phyloP scores from a whole-genome alignment of 2,888 invertebrate species.

The Drosophila hamatofila region DNA sequence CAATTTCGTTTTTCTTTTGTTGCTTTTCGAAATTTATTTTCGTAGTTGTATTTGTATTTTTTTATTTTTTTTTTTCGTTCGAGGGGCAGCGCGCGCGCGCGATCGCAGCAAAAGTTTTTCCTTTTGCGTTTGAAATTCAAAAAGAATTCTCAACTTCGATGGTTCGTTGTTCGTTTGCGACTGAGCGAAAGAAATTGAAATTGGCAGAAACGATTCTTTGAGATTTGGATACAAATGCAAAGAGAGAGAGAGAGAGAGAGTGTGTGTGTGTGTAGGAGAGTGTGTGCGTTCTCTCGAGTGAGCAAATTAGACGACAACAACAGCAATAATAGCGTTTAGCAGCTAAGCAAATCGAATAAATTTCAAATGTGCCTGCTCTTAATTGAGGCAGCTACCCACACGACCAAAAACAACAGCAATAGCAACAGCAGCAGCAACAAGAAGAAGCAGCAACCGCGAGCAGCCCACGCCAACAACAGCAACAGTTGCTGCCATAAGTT shows the following conservation, averaged over 20 bases:
- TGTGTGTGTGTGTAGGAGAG: constrained; percentile 17
- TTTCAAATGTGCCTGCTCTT: constrained; percentile 70
- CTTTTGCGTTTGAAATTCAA: constrained; percentile 40
- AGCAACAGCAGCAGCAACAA: constrained; percentile 25
- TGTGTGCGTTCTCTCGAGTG: constrained; percentile 52
- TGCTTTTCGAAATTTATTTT: constrained; percentile 62
- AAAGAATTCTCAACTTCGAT: constrained; percentile 83
- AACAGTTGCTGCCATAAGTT: constrained; percentile 59
- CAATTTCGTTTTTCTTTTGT: constrained; percentile 46
- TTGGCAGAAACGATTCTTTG: constrained; percentile 48
- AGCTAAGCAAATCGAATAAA: constrained; percentile 72
- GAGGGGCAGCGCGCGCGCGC: constrained; percentile 68
- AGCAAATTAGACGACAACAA: constrained; percentile 66
- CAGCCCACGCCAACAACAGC: constrained; percentile 64
- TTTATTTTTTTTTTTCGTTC: constrained; percentile 30
- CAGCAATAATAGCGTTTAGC: constrained; percentile 42
- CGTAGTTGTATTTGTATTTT: constrained; percentile 39
- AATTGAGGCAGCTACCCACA: constrained; percentile 76
- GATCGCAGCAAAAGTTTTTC: constrained; percentile 61
- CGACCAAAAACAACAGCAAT: constrained; percentile 32
- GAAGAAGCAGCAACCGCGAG: constrained; percentile 30
- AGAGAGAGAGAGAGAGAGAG: constrained; percentile 12
- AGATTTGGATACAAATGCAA: constrained; percentile 47
- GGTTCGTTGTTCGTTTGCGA: constrained; percentile 86
- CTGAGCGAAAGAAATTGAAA: constrained; percentile 82